phyloP scores from a whole-genome alignment of 1,140 invertebrate genomes.

The Pectinophora gossypiella region DNA sequence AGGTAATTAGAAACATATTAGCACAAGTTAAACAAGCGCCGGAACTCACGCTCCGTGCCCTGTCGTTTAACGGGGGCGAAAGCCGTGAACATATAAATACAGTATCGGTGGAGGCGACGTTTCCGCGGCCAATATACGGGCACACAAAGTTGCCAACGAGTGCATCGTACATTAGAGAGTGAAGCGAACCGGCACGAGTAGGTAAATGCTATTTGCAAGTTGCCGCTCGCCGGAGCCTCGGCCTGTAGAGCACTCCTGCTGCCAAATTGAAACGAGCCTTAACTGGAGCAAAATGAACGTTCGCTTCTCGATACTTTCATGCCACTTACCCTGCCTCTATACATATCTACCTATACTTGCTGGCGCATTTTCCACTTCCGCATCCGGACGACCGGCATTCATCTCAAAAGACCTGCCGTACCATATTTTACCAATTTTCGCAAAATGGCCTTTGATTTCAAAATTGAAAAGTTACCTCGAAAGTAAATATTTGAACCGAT shows the following conservation, averaged over 20 bases:
- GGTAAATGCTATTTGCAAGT: constrained; percentile 61
- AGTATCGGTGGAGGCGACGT: constrained; percentile 7
- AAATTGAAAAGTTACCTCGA: constrained; percentile 38
- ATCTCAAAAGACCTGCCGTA: constrained; percentile 16
- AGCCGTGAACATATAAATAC: constrained; percentile 13
- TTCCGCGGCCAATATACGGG: constrained; percentile 25
- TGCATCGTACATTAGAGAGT: constrained; percentile 23
- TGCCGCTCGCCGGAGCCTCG: constrained; percentile 32
- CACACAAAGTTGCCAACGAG: constrained; percentile 29
- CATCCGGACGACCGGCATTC: constrained; percentile 20
- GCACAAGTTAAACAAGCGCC: constrained; percentile 27
- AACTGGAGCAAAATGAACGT: constrained; percentile 46
- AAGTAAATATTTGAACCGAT: constrained; percentile 23
- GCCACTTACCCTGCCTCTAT: constrained; percentile 16
- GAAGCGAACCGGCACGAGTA: constrained; percentile 23
- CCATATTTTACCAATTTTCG: constrained; percentile 29
- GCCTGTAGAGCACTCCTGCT: constrained; percentile 40
- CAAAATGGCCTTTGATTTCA: constrained; percentile 37
- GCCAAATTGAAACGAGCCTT: constrained; percentile 59
- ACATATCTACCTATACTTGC: constrained; percentile 14
- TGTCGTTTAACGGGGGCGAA: constrained; percentile 17
- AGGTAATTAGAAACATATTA: constrained; percentile 60
- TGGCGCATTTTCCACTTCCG: constrained; percentile 25
- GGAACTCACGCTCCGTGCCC: constrained; percentile 18
- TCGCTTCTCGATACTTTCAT: constrained; percentile 32